Conservation (phyloP, 2,888 invertebrate genomes). For the Mythimna impura region DNA sequence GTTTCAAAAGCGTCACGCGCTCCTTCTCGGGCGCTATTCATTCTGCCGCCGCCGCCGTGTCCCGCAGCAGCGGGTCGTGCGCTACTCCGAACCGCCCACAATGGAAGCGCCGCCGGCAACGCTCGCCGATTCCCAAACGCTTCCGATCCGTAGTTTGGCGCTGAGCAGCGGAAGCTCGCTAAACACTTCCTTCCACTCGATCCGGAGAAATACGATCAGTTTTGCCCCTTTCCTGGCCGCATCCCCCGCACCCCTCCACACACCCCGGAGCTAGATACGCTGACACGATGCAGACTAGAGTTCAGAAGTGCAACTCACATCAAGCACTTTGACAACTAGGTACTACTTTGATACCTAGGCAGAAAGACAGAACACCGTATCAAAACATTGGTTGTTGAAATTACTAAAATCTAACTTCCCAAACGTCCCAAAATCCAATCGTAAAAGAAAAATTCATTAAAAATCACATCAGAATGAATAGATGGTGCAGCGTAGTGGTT, state of each 20-base stretch:
- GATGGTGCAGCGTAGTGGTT: neutral
- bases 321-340: neutral
- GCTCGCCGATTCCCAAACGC: slow-evolving; percentile 42
- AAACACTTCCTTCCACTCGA: slow-evolving; percentile 74
- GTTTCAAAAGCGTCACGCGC: slow-evolving; percentile 6
- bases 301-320: slow-evolving; percentile 19
- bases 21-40: neutral
- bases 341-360: too few species aligned
- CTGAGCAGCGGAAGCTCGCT: slow-evolving; percentile 62
- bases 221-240: slow-evolving; percentile 1
- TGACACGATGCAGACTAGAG: neutral
- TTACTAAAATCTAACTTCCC: neutral
- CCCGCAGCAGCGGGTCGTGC: neutral
- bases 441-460: neutral
- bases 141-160: slow-evolving; percentile 52
- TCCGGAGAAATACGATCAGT: slow-evolving; percentile 68
- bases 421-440: too few species aligned
- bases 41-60: too few species aligned
- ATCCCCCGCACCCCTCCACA: neutral
- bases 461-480: too few species aligned
- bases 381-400: neutral
- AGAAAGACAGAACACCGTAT: neutral
- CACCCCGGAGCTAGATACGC: neutral
- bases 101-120: slow-evolving; percentile 18
- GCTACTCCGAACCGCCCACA: neutral